Evolutionary conservation across 2,888 invertebrate species (phyloP), one percentile per base, ranked within the genome.

Genomic region (Polymixis flavicincta): DNA sequence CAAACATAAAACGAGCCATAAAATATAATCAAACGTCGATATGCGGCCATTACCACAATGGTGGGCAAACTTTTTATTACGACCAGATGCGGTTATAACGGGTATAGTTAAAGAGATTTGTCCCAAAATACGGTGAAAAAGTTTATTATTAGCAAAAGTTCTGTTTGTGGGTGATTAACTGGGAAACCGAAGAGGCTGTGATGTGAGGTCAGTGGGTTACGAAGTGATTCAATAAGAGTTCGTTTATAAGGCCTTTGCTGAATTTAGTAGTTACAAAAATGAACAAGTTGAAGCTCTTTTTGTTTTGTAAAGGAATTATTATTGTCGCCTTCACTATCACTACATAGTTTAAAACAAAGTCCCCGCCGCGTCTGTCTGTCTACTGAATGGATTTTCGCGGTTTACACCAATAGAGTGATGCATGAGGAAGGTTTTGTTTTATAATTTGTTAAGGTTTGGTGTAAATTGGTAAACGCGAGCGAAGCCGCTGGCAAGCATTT

Each of bases 141-240:
- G 89, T 92, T 92, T 87, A 74, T 88, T 91, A 91, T 91, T 90
- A 86, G 85, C 71, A 74, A 85, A 90, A 91, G 81, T 90, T 92
- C 11, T n/a, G 45, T 64, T 75, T 63, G 61, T 50, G 42, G 55
- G 72, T 84, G 80, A 83, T 87, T 86, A 87, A 83, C 80, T 61
- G 57, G 37, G 32, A 37, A 22, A 32, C 25, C 45, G 61, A 66
- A 66, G 61, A 68, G 48, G 48, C 48, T 55, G 71, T 59, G 64
- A 71, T 66, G 25, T 55, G 45, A 68, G 85, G 65, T 63, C 66
- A 72, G 48, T 74, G 55, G 60, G 73, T 60, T 54, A 55, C 25
- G 5, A 57, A 22, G 48, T 17, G 57, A 61, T 28, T 32, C 19
- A 32, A 54, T 84, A 59, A 54, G 32, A 57, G 57, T 50, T 59